These are phyloP conservation scores for Lichenostomus cassidix DNA, from an alignment of 2,113 vertebrate genomes.

Conservation along the genomic window DNA sequence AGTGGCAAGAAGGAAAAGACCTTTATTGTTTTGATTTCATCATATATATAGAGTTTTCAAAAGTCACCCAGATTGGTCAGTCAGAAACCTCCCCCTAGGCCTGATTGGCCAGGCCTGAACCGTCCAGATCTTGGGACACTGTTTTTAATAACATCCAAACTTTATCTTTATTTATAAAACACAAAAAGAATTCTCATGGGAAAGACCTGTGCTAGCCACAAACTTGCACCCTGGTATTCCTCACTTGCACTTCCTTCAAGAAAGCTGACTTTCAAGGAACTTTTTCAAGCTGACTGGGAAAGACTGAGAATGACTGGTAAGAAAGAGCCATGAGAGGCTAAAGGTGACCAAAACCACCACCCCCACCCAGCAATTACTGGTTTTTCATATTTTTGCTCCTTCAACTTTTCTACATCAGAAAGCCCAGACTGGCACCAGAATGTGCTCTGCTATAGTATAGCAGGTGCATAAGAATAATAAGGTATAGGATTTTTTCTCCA, in stretches of 20 bases:
- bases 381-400: neutral
- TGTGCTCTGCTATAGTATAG: neutral
- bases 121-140: too few species aligned
- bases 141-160: too few species aligned
- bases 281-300: neutral
- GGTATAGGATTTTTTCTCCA: neutral
- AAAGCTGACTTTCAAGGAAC: neutral
- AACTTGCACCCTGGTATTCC: neutral
- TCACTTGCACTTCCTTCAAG: neutral
- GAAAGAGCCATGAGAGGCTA: neutral
- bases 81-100: too few species aligned
- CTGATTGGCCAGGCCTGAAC: too few species aligned
- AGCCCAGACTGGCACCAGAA: neutral
- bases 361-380: rapidly evolving
- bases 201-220: too few species aligned
- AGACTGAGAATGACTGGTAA: neutral
- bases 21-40: too few species aligned
- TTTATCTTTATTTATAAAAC: too few species aligned
- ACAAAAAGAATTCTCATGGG: too few species aligned
- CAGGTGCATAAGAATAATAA: neutral
- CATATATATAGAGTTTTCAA: too few species aligned
- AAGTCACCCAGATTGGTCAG: too few species aligned
- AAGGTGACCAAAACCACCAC: neutral
- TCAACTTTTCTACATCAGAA: neutral
- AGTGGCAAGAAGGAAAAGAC: too few species aligned